phyloP scores from a whole-genome alignment of 2,113 vertebrate genomes.

The Chamaetylas fuelleborni region DNA sequence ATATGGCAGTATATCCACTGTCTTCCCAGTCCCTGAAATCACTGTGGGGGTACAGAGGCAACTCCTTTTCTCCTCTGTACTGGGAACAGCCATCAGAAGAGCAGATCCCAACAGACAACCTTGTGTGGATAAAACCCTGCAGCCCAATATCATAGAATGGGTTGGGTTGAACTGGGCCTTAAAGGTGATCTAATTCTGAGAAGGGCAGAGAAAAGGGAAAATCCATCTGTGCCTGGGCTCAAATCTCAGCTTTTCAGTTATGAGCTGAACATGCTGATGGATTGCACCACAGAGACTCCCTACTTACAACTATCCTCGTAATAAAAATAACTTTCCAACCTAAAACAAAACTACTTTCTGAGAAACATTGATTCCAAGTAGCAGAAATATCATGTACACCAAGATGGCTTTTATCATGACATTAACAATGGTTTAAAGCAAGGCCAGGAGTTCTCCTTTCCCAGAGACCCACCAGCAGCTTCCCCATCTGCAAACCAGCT shows the following conservation, averaged over 20 bases:
- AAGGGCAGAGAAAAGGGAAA: not conserved
- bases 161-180: not conserved
- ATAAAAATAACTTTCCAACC: not conserved
- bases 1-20: not conserved
- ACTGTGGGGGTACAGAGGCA: not conserved
- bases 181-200: not conserved
- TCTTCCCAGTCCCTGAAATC: not conserved
- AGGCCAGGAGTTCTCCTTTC: not conserved
- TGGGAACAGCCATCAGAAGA: not conserved
- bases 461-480: not conserved
- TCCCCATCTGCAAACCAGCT: not conserved
- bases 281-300: constrained; percentile 66
- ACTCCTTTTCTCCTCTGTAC: not conserved
- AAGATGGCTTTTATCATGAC: not conserved
- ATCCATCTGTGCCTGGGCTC: constrained; percentile 48
- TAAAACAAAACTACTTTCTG: not conserved
- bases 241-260: constrained; percentile 74
- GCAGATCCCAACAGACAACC: not conserved
- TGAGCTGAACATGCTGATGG: constrained; percentile 69
- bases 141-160: not conserved
- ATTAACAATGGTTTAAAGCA: not conserved
- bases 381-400: not conserved
- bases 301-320: no score
- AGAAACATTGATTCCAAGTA: not conserved
- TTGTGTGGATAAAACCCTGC: not conserved